A percentile compares a stretch with the other conserved stretches of the same genome.
phyloP scores from a whole-genome alignment of 2,888 invertebrate species.

The Thymelicus sylvestris region DNA sequence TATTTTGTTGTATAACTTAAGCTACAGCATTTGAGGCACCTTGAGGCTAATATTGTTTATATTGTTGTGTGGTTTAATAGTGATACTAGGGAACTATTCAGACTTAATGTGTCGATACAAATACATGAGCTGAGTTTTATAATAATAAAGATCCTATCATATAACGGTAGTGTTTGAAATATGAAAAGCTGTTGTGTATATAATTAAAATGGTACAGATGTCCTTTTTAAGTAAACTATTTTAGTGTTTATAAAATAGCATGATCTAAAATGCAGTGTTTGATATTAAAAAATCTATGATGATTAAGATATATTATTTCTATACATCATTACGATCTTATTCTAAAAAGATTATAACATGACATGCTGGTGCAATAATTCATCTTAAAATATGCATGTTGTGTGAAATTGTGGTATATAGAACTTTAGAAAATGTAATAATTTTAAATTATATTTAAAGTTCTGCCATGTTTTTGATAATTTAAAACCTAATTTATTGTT shows the following conservation, averaged over 20 bases:
- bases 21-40: slow-evolving; percentile 21
- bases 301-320: neutral
- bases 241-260: neutral
- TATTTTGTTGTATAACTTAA: neutral
- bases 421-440: neutral
- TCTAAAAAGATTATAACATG: slow-evolving; percentile 3
- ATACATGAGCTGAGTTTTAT: neutral
- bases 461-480: no score
- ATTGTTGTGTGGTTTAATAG: neutral
- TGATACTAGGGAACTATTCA: slow-evolving; percentile 1
- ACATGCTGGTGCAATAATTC: neutral
- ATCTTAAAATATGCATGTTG: neutral
- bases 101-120: neutral
- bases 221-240: no score
- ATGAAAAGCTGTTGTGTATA: no score
- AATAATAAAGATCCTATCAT: no score
- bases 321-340: neutral
- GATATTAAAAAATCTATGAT: slow-evolving; percentile 1
- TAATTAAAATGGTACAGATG: no score
- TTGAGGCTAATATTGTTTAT: slow-evolving; percentile 10
- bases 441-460: no score
- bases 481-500: no score
- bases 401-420: neutral
- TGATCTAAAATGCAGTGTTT: neutral
- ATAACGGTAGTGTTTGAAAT: no score